Evolutionary conservation across 1,140 invertebrate species (phyloP), one percentile per base, ranked within the genome.

Genomic region (Proales similis): DNA sequence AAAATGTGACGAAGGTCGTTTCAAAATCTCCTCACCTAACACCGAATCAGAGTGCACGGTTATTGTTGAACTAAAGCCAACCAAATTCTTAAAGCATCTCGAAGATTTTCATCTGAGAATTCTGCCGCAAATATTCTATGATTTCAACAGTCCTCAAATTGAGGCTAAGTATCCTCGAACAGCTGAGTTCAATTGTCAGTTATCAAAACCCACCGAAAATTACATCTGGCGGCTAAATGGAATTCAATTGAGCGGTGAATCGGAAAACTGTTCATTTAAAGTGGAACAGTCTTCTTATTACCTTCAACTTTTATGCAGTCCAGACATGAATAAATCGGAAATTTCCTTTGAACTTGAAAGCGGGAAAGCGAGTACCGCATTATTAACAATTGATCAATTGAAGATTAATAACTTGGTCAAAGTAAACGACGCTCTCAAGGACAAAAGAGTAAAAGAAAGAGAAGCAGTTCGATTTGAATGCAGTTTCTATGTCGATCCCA

Each of bases 371-470:
- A 36, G 45, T 42, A n/a, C 20, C 32, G 39, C 45, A 42, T 24
- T 3, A 57, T 57, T 42, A 39, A 57, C 19, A 57, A 57, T 57
- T 57, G 51, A 14, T 7, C 36, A 7, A 26, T 42, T 12, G 20
- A 42, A 26, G 32, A 57, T n/a, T 32, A 29, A 57, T 30, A 42
- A 12, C 20, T 36, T 57, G 4, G 30, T 43, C 22, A 57, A 57
- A 57, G 14, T 57, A 20, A 26, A 27, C n/a, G 30, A 26, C 7
- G 36, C 51, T 39, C n/a, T 57, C 7, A 27, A 26, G 12, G 7
- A 57, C 32, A 5, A 19, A 17, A 4, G 22, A 26, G 20, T 12
- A 9, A 57, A 26, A 57, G 51, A 57, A 26, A 30, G 30, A 24
- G 51, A 57, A 22, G 11, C 7, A 12, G 26, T 22, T 26, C 9